Conservation (phyloP, 2,888 invertebrate species). For the Microchrysa polita region DNA sequence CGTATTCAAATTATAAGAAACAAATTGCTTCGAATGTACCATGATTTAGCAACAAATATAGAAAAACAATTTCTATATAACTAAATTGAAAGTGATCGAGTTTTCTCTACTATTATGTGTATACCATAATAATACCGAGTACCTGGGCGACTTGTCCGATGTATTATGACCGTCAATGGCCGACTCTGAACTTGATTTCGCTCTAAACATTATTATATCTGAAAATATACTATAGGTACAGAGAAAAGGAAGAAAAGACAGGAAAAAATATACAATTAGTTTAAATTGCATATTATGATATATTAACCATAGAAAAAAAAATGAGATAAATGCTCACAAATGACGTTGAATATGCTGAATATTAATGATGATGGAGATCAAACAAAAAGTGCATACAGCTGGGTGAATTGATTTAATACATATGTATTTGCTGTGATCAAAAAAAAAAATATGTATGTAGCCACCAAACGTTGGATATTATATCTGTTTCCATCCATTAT, state of each 20-base stretch:
- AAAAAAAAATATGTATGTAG: too few relatives aligned
- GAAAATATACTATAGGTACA: constrained; percentile 30
- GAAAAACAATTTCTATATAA: too few relatives aligned
- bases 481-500: too few relatives aligned
- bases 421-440: too few relatives aligned
- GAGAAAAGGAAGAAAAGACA: constrained; percentile 7
- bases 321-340: neutral
- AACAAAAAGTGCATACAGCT: too few relatives aligned
- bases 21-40: neutral
- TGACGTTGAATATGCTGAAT: neutral
- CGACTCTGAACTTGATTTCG: constrained; percentile 54
- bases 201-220: constrained; percentile 52
- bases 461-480: too few relatives aligned
- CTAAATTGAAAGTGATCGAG: neutral
- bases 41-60: too few relatives aligned
- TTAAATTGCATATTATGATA: neutral
- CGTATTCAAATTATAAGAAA: too few relatives aligned
- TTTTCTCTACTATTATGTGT: neutral
- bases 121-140: constrained; percentile 23
- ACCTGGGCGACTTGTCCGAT: constrained; percentile 52
- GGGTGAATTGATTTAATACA: too few relatives aligned
- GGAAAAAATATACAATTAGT: neutral
- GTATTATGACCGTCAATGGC: constrained; percentile 53
- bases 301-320: neutral
- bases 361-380: neutral